Evolutionary conservation across 1,140 invertebrate genomes (phyloP), one percentile per base, ranked within the genome.

Genomic region (Sarcophaga bullata): DNA sequence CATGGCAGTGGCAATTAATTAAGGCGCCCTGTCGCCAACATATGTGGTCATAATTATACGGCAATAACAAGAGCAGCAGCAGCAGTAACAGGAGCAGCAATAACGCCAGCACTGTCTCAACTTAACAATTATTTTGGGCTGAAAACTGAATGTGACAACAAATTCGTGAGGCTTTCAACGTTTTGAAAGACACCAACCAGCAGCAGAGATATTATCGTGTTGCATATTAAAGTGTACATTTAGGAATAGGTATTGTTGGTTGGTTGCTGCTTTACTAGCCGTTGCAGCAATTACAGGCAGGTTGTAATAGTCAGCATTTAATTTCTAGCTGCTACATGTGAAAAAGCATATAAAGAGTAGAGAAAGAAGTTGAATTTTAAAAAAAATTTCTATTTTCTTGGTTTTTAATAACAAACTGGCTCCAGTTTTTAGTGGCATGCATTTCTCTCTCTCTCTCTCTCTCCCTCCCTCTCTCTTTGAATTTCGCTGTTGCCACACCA

Each of bases 1-100:
- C 73, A 76, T 76, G 73, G 46, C 73, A 78, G n/a, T 78, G 49
- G 48, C 75, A 78, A 78, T 78, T 78, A 78, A 78, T 78, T 78
- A 78, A 78, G 75, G 75, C 75, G 75, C 75, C 47, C 75, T 78
- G 75, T 78, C 75, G 75, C 75, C 75, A 78, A 78, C 75, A 25
- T 52, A 19, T 78, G 75, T 78, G 75, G 8, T 50, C 75, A 78
- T 78, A 78, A 78, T 78, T 78, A 78, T 11, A 78, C 75, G 11
- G 19, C 62, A 68, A 68, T 78, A 19, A 19, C 75, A 49, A 78
- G 48, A 19, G 6, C 19, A 7, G 73, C 15, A 50, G 5, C 7
- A 49, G 0, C 37, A 46, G 73, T 4, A 11, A 19, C 13, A 49
- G 1, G 5, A 49, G 49, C 73, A 73, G n/a, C 68, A 72, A 72